Percentiles rank a stretch among this genome's conserved stretches.
Evolutionary conservation across 2,113 vertebrate genomes (phyloP).

Genomic region (Hymenochirus boettgeri): DNA sequence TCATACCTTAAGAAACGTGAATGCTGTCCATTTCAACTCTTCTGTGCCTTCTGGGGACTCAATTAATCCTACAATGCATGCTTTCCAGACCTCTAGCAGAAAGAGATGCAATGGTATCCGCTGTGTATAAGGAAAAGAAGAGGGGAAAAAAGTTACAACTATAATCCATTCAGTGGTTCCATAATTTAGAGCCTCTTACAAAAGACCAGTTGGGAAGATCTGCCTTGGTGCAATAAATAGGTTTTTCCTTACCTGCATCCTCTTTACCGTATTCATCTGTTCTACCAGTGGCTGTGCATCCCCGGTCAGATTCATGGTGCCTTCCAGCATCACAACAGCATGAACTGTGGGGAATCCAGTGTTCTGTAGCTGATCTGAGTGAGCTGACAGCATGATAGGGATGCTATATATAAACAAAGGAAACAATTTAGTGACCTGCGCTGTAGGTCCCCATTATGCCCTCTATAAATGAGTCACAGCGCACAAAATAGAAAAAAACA

Average conservation of each 20-base stretch:
- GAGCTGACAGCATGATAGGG: conserved; percentile 78
- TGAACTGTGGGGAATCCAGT: conserved; percentile 89
- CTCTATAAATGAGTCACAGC: too few species aligned
- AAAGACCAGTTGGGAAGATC: too few species aligned
- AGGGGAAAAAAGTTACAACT: too few species aligned
- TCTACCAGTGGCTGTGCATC: conserved; percentile 90
- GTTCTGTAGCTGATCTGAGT: conserved; percentile 69
- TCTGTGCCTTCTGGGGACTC: conserved; percentile 95
- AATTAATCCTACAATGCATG: conserved; percentile 94
- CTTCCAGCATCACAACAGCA: conserved; percentile 88
- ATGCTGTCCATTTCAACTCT: conserved; percentile 97
- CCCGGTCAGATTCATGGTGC: conserved; percentile 95
- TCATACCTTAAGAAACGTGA: conserved; percentile 92
- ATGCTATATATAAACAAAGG: conserved; percentile 63
- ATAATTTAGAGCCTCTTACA: too few species aligned
- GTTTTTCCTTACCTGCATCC: conserved; percentile 82
- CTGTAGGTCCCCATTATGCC: too few species aligned
- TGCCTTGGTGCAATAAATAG: too few species aligned
- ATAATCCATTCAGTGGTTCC: too few species aligned
- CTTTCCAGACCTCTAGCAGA: conserved; percentile 96
- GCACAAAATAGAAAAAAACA: too few species aligned
- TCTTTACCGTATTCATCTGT: conserved; percentile 96
- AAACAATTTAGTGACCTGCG: too few species aligned
- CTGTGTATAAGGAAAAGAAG: conserved; percentile 59
- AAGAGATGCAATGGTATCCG: conserved; percentile 83